Evolutionary conservation across 1,140 invertebrate species (phyloP), one percentile per base, ranked within the genome.

Genomic region (Ceratina calcarata): DNA sequence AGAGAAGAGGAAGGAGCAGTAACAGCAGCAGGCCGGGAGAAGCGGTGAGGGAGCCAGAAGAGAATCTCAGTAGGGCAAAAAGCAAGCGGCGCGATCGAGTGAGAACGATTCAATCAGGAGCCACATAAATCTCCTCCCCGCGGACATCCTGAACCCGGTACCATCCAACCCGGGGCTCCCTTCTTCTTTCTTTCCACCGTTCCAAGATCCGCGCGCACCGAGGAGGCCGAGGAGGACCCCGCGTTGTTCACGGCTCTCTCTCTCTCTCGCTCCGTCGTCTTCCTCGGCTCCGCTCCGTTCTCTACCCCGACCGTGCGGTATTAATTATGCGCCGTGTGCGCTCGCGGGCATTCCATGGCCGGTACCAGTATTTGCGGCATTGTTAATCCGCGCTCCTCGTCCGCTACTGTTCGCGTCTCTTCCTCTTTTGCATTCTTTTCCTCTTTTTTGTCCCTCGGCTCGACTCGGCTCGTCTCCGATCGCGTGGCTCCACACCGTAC

Each of bases 41-140:
- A n/a, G n/a, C n/a, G n/a, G n/a, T 18, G 64, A 20, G 37, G n/a
- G 69, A 70, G 57, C 64, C 74, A 53, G 49, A 66, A 70, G 76
- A 84, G 78, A 84, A 76, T 84, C 68, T 81, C 64, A 67, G 61
- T 55, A 83, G 85, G 80, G 88, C 87, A 91, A 92, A 91, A 91
- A 92, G 90, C 89, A 89, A 91, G 86, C 89, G 87, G 89, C 87
- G 87, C 91, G 90, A 93, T 93, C 92, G 91, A 92, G 92, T 92
- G 92, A 93, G 92, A 93, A 93, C 92, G 92, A 92, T 93, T 93
- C 92, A 93, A 93, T 93, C 92, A 93, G 92, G 91, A 92, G 91
- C 89, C 89, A 92, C 92, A 93, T 93, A 92, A 93, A 93, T 93
- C 92, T 92, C 90, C 90, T 91, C 88, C 90, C 89, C 87, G 90